Evolutionary conservation across 1,140 invertebrate species (phyloP), one percentile per base, ranked within the genome.

Genomic region (Bombus sibiricus): DNA sequence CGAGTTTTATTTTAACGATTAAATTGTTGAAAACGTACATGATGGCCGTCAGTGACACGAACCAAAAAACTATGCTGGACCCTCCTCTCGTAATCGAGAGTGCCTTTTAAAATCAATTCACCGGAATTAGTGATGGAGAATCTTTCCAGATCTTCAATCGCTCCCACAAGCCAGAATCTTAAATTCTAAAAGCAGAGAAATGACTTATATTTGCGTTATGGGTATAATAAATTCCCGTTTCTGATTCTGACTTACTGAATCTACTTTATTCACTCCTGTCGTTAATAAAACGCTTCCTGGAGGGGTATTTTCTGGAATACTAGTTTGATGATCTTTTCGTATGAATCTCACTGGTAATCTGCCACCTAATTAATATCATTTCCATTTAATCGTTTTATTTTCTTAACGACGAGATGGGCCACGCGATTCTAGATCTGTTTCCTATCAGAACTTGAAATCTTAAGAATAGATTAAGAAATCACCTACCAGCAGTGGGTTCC

Each of bases 31-130:
- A 64, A 37, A 84, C 96, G 95, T 95, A 98, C 98, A 92, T 96
- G 96, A 87, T 96, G 95, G 43, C 98, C 98, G 95, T 99, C 98
- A 6, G 98, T 98, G 15, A 97, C 98, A 93, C 97, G 96, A n/a
- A 98, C 97, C 87, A 97, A 96, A 92, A 99, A 98, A 73, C 96
- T 95, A 91, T 98, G 98, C 53, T 96, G 96, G 69, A 97, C 96
- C 74, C 96, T 95, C 32, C 96, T 96, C 94, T 99, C 98, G 94
- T 97, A 99, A 95, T 99, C 98, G 62, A 99, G 94, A 15, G 97
- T 95, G 83, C 97, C 96, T 71, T 96, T 96, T 15, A 99, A 95
- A 2, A 98, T 96, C 37, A 99, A 95, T 93, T 99, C 98, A 0
- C 98, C 98, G 53, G 96, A 97, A 43, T 96, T 96, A 71, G 97